Evolutionary conservation across 2,888 invertebrate genomes (phyloP), one percentile per base, ranked within the genome.

Genomic region (Holacanthella duospinosa): DNA sequence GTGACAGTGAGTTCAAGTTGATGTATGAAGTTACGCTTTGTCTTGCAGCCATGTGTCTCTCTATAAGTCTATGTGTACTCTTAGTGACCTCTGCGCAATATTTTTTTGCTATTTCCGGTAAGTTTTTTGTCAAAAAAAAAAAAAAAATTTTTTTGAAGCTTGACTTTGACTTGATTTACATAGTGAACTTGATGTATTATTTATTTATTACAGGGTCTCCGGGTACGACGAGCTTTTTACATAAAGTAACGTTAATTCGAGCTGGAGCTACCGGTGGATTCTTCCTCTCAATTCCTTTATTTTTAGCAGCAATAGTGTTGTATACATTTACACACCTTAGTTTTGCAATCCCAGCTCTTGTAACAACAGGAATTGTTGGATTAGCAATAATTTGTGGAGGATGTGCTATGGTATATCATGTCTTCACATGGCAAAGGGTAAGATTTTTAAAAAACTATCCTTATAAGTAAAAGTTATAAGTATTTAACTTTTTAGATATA

Each of bases 11-110:
- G 48, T 55, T 55, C 43, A 26, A 56, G 24, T 36, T 55, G 65
- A 66, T 72, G 65, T 72, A 71, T 59, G 71, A 72, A 68, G 71
- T 72, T 65, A 72, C 72, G 54, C 64, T 72, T 29, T 71, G 72
- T 60, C 68, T 72, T 25, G 67, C 71, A 60, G 71, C 71, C 57
- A 68, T 71, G 71, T 68, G 68, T 61, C 68, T 72, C 63, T 71
- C 71, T 57, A 71, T 72, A 57, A 72, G 71, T 59, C 64, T 72
- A 43, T 72, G 72, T 65, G 72, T 72, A 55, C 68, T 72, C 29
- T 65, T 72, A 59, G 70, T 72, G 62, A 68, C 71, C 29, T 69
- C 71, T 53, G 72, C 72, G 58, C 72, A 72, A 64, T 72, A 70
- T 65, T 72, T 72, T 59, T 72, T 72, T 64, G 64, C 64, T 29